Evolutionary conservation across 2,888 invertebrate genomes (phyloP), one percentile per base, ranked within the genome.

Genomic region (Ophioninae sp.): DNA sequence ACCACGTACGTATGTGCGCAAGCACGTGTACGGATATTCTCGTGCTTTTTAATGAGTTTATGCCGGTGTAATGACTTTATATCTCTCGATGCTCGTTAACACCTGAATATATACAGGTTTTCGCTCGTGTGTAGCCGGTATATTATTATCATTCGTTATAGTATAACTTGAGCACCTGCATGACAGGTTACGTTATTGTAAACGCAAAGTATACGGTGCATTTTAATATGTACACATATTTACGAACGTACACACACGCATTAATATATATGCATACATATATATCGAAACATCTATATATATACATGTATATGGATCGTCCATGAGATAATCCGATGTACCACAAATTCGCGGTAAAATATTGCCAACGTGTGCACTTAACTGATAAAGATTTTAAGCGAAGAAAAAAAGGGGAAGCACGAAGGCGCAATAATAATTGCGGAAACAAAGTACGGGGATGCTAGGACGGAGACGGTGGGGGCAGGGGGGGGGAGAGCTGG

Each of bases 81-180:
- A 77, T 69, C 79, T 80, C 73, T 44, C 79, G 73, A 80, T 21
- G 65, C 79, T 80, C 83, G 68, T 83, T 83, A 80, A 68, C 83
- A 83, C 79, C 79, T 83, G 83, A 83, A 79, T 68, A 83, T 67
- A 83, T 67, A 79, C 68, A 68, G 73, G 21, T 74, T 80, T 76
- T 69, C 57, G 59, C 50, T 62, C 80, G 74, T 62, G 62, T 68
- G 23, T 69, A 74, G 23, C 73, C 8, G 44, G 37, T 70, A 72
- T 50, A 61, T 64, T 76, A 82, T 79, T 75, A 82, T 82, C 75
- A 65, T 79, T 79, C 57, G 70, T 70, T 79, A 61, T 37, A 13
- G 50, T 69, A 69, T 50, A 69, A 65, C 64, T 21, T 81, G 81
- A 84, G 81, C 79, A 84, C 81, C 79, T 82, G 82, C 80, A 65